These are phyloP conservation scores for Eira barbara DNA, from an alignment of 2,113 vertebrate species.

Conservation along the genomic window DNA sequence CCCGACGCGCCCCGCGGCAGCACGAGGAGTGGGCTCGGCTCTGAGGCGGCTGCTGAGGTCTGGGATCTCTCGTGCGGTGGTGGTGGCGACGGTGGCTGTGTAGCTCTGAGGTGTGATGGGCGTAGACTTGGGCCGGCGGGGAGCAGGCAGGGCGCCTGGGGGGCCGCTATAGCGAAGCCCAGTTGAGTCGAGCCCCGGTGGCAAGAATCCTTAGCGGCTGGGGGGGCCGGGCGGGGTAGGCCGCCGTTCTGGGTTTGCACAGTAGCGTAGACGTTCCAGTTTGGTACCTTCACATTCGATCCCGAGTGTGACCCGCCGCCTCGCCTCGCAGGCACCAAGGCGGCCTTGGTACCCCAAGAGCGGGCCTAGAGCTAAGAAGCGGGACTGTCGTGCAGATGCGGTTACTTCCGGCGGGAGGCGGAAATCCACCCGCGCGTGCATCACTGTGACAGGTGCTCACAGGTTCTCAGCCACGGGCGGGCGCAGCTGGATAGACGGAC, in stretches of 20 bases:
- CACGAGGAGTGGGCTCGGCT: rapidly evolving
- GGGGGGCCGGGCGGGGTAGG: rapidly evolving
- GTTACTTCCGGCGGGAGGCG: rapidly evolving
- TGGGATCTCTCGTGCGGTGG: rapidly evolving
- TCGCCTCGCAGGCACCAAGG: rapidly evolving
- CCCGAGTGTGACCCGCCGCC: not conserved
- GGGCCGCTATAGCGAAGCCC: rapidly evolving
- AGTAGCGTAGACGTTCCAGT: rapidly evolving
- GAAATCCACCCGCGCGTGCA: rapidly evolving
- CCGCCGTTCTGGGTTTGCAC: not conserved
- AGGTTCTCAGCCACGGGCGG: rapidly evolving
- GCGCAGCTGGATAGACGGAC: rapidly evolving
- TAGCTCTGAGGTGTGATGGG: rapidly evolving
- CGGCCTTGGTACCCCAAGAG: rapidly evolving
- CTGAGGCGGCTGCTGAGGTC: rapidly evolving
- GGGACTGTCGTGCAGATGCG: rapidly evolving
- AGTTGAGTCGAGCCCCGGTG: rapidly evolving
- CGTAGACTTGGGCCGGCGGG: rapidly evolving
- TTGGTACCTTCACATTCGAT: rapidly evolving
- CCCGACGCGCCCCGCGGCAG: not conserved
- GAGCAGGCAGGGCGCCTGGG: rapidly evolving
- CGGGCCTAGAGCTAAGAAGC: rapidly evolving
- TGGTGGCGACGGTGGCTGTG: rapidly evolving
- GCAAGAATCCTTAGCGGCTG: no score
- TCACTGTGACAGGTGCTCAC: rapidly evolving